Percentiles rank a stretch among this genome's conserved stretches.
Conservation (phyloP, 2,888 invertebrate genomes). For the Melinaea marsaeus region DNA sequence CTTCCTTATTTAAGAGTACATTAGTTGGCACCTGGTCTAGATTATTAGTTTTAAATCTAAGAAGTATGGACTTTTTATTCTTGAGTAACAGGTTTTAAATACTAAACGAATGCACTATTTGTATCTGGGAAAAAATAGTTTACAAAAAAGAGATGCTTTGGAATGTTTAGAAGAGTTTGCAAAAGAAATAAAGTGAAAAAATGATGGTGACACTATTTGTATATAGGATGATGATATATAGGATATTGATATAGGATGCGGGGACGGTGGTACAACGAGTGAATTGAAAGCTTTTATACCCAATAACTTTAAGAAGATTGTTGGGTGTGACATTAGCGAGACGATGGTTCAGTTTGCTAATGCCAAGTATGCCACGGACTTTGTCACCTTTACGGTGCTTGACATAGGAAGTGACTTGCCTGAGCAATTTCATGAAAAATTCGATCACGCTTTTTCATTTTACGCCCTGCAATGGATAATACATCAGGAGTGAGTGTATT, state of each 20-base stretch:
- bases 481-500: slow-evolving; percentile 79
- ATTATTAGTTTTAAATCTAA: too few species aligned
- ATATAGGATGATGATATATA: too few species aligned
- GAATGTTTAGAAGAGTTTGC: slow-evolving; percentile 81
- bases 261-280: slow-evolving; percentile 83
- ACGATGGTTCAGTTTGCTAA: slow-evolving; percentile 84
- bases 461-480: slow-evolving; percentile 89
- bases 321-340: slow-evolving; percentile 84
- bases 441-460: slow-evolving; percentile 85
- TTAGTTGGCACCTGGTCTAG: too few species aligned
- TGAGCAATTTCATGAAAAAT: slow-evolving; percentile 65
- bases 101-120: slow-evolving; percentile 39
- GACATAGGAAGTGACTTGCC: slow-evolving; percentile 79
- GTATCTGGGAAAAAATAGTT: slow-evolving; percentile 81
- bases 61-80: too few species aligned
- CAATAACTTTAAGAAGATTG: slow-evolving; percentile 63
- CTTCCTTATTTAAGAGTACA: too few species aligned
- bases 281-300: slow-evolving; percentile 80
- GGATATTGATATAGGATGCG: slow-evolving; percentile 87
- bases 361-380: slow-evolving; percentile 64
- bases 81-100: too few species aligned
- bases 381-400: slow-evolving; percentile 69
- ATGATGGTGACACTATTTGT: slow-evolving; percentile 56
- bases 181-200: slow-evolving; percentile 76
- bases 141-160: slow-evolving; percentile 80